Evolutionary conservation across 2,797 vertebrate species (phyloP), one percentile per base, ranked within the genome.

Genomic region (Rhinichthys osculus): DNA sequence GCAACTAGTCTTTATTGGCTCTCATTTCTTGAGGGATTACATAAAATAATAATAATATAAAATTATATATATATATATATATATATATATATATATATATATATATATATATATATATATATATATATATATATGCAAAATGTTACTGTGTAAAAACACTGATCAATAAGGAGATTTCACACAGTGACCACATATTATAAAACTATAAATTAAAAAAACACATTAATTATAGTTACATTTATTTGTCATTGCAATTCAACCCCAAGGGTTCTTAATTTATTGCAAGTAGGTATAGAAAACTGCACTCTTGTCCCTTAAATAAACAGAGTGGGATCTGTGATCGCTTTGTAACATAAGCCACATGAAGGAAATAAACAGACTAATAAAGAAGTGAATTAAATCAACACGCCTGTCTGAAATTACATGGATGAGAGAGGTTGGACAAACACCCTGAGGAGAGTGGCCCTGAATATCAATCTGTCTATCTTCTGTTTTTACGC

Each of bases 401-500:
- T 76, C 85, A 69, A 21, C 35, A 16, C n/a, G 52, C 44, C 27
- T n/a, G n/a, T 67, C 44, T 79, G 79, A 76, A 81, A 76, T 70
- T 52, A 57, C 42, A 30, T 69, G 9, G 21, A 50, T 11, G 47
- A 35, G n/a, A 17, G 35, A 81, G 59, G 64, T 59, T 30, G 5
- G 80, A 70, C 50, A 52, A 62, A 50, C 79, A 77, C 70, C 62
- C 62, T 9, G 70, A 85, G 70, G 57, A 81, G 84, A 73, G 50
- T 30, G 59, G 17, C 21, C n/a, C 23, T 62, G 78, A 85, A 64
- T 64, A 64, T 64, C 27, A 64, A 64, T 64, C 62, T 30, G 27
- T 30, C 5, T 27, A 64, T 64, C 27, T 64, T 16, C 27, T 27
- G 13, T 30, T 64, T 66, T 6, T 33, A 17, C 64, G 3, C 14